Evolutionary conservation across 2,888 invertebrate species (phyloP), one percentile per base, ranked within the genome.

Genomic region (Tridacna gigas): DNA sequence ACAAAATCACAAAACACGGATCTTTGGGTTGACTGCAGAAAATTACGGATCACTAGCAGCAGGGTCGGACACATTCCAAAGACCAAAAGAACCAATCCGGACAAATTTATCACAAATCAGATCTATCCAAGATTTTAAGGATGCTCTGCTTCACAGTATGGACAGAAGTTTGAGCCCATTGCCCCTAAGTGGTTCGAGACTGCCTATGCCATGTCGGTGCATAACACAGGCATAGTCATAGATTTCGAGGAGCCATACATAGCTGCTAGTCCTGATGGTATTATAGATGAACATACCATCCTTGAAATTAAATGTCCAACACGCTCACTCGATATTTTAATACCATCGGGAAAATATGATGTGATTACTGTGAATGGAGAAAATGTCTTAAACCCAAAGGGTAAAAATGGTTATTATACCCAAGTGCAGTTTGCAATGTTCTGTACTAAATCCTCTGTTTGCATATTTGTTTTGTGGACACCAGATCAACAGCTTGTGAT

Each of bases 271-370:
- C 82, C 82, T 13, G 78, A 82, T 71, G 82, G 78, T 0, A 15
- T 82, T 0, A 28, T 78, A 26, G 74, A 75, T 47, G 25, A 51
- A 2, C 22, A 75, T 22, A 79, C 82, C 4, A 69, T 78, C 7
- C 26, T 82, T 0, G 79, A 82, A 75, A 82, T 82, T 13, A 82
- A 82, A 26, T 82, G 82, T n/a, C 82, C 78, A 26, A 78, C 61
- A 28, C 25, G 37, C n/a, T 45, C 74, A 18, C 25, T 82, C 0
- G 7, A 20, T 20, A 61, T 7, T 61, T 61, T 61, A 22, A 69
- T 67, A n/a, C n/a, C n/a, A n/a, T n/a, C n/a, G n/a, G n/a, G n/a
- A n/a, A n/a, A n/a, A n/a, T n/a, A n/a, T n/a, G n/a, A n/a, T n/a
- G n/a, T n/a, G n/a, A n/a, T n/a, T n/a, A n/a, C n/a, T n/a, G n/a